Evolutionary conservation across 2,113 vertebrate genomes (phyloP).

Genomic region (Ciconia maguari): DNA sequence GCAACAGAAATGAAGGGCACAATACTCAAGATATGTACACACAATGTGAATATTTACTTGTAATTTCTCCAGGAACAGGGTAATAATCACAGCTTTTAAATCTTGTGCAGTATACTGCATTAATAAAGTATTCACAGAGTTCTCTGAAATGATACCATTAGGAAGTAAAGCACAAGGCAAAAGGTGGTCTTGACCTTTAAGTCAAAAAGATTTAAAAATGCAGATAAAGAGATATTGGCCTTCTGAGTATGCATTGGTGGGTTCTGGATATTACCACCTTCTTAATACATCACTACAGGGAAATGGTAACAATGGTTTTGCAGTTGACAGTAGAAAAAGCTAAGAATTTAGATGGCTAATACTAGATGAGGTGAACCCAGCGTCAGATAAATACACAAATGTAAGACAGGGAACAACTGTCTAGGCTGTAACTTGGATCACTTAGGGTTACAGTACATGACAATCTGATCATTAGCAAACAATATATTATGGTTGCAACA

Average conservation of each 20-base stretch:
- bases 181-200: neutral
- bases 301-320: accelerated
- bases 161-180: neutral
- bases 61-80: neutral
- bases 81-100: neutral
- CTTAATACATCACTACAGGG: neutral
- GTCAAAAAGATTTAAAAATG: neutral
- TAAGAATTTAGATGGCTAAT: neutral
- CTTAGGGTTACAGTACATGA: neutral
- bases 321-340: neutral
- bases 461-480: neutral
- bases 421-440: neutral
- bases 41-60: neutral
- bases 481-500: neutral
- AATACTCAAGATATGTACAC: neutral
- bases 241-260: neutral
- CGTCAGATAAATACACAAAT: neutral
- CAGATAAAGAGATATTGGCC: neutral
- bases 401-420: neutral
- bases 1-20: neutral
- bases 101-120: neutral
- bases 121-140: neutral
- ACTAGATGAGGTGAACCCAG: neutral
- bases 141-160: neutral
- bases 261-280: neutral